Base-by-base conservation (phyloP, 1,140 invertebrate genomes). In the Anoplolepis gracilipes region DNA sequence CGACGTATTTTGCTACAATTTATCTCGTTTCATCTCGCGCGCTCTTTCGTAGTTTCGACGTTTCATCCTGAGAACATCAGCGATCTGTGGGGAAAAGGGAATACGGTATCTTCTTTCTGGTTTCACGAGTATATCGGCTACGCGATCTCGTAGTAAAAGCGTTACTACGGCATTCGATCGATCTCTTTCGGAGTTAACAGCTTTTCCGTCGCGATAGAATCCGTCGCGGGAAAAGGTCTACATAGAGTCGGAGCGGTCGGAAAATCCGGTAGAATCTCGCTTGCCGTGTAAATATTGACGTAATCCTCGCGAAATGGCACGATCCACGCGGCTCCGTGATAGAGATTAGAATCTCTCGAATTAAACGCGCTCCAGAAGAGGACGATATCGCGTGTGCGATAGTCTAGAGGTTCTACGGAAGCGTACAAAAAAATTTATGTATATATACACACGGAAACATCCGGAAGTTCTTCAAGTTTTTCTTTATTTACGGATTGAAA, bases 251-350 rank as follows among this genome's bases (percentile, higher is more conserved):
- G 62, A 13, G 5, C 62, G 77, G 42, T 69, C 46, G 77, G 77
- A 69, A 79, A 79, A 79, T 79, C 77, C 62, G 22, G n/a, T 55
- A 49, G 33, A 57, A 79, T 69, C 64, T 79, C 77, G 46, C 64
- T 57, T 57, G 62, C 46, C 77, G 64, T 79, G 77, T 79, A 79
- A 79, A 79, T 79, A 79, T 79, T 79, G 77, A 79, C 77, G 77
- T 79, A 79, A 79, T 79, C 77, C 77, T 79, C 77, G 64, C 62
- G 49, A 79, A 79, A 79, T 79, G 46, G 76, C 77, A 79, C 64
- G 77, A 69, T 39, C 77, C 28, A 28, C 77, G 53, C 46, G 46
- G 30, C 28, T 65, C 61, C 46, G 39, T 49, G 77, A 42, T 55
- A 39, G 46, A 79, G 77, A 79, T 79, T 79, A 79, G 77, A 69